Base-by-base conservation (phyloP, 2,888 invertebrate species). In the Andrena bicolor region DNA sequence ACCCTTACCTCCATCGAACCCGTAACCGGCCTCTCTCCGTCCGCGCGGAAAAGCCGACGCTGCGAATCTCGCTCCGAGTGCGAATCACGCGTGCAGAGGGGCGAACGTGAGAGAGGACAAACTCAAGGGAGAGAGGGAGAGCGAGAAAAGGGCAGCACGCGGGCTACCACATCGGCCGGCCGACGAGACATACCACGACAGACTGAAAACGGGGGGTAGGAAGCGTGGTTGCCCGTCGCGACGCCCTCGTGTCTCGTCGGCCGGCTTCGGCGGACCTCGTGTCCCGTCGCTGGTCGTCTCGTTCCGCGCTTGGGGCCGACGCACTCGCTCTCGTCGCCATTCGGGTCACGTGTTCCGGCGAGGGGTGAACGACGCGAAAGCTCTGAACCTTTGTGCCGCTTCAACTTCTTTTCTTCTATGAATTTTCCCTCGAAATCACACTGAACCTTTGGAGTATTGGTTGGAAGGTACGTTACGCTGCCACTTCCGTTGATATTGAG, bases 121-220 rank as follows among this genome's bases (percentile, higher is more conserved):
- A 68, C 53, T 32, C 68, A 48, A 60, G n/a, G n/a, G 23, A 76
- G 48, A 56, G 49, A 68, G 61, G 30, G 23, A 70, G 56, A 66
- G 26, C 51, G 68, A 73, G 41, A 65, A 51, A 77, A 76, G 74
- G 82, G 66, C 49, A 76, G 30, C 60, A 30, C 86, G 88, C 78
- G 82, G 82, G 79, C 58, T 75, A 80, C 49, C 77, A 76, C 72
- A 76, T 86, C 88, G 70, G 73, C 88, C 88, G 82, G 76, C 85
- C 89, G 86, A 88, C 83, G 77, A 80, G 83, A 88, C 88, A 89
- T 84, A 88, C 88, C 89, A 89, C 89, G 88, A 89, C 83, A 77
- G 80, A 88, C 89, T 89, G 86, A 79, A 84, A 82, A 79, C 73
- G 86, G 83, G 86, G 56, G 88, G 86, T 84, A 75, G 82, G 93